Evolutionary conservation across 2,888 invertebrate genomes (phyloP).

Genomic region (Tetanocera ferruginea): DNA sequence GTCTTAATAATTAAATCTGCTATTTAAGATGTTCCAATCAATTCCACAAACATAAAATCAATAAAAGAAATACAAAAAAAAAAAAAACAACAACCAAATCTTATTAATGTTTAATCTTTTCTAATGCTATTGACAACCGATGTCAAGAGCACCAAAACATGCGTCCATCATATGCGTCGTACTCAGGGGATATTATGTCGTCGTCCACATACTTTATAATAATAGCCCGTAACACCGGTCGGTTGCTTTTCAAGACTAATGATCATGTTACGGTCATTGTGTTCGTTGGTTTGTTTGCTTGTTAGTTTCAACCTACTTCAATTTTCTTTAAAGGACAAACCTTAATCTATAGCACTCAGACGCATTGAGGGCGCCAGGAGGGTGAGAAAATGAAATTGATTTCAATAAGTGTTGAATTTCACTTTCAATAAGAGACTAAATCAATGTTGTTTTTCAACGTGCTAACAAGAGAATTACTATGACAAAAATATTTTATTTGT

Average conservation of each 20-base stretch:
- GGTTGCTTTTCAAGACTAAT: background rate
- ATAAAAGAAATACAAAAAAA: too few relatives aligned
- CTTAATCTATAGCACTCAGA: too few relatives aligned
- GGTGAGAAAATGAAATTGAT: background rate
- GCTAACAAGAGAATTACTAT: too few relatives aligned
- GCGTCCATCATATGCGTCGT: background rate
- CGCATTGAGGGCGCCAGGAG: too few relatives aligned
- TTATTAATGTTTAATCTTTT: conserved; percentile 7
- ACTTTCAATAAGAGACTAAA: conserved; percentile 7
- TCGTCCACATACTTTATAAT: background rate
- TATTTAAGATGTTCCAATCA: too few relatives aligned
- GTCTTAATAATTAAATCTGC: too few relatives aligned
- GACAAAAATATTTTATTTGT: too few relatives aligned
- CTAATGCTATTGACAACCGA: conserved; percentile 16
- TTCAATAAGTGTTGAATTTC: conserved; percentile 12
- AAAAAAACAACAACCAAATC: too few relatives aligned
- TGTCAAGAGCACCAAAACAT: background rate
- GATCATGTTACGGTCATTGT: conserved; percentile 30
- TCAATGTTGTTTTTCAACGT: background rate
- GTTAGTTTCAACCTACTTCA: background rate
- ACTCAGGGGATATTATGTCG: background rate
- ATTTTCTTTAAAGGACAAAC: too few relatives aligned
- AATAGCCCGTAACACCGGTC: background rate
- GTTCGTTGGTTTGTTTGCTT: background rate
- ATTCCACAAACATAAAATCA: background rate